Percentiles rank a stretch among this genome's conserved stretches.
phyloP scores from a whole-genome alignment of 2,797 vertebrate genomes.

The Ispidina picta region DNA sequence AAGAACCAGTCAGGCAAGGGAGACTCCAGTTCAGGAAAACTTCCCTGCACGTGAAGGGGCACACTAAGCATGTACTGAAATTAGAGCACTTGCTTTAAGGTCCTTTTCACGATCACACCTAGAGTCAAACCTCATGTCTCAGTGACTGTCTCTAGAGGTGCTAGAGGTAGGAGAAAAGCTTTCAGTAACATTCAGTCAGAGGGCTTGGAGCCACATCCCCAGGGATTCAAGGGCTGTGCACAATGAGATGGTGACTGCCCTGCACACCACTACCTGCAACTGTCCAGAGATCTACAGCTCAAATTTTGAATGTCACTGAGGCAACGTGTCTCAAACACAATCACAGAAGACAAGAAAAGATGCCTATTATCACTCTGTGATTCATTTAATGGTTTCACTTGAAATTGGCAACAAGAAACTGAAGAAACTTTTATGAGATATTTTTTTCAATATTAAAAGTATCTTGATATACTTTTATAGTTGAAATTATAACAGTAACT shows the following conservation, averaged over 20 bases:
- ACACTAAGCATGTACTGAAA: not conserved
- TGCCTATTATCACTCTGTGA: not conserved
- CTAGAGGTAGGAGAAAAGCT: not conserved
- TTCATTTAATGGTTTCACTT: not conserved
- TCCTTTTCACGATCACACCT: not conserved
- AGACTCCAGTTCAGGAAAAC: not conserved
- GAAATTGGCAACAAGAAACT: not conserved
- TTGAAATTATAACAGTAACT: not conserved
- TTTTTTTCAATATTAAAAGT: not conserved
- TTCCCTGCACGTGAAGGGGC: not conserved
- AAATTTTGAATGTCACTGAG: not conserved
- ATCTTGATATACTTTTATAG: not conserved
- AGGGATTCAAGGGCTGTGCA: not conserved
- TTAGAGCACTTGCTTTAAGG: not conserved
- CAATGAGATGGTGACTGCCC: not conserved
- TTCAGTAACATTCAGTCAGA: not conserved
- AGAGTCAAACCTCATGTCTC: not conserved
- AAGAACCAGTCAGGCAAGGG: not conserved
- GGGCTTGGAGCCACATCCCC: not conserved
- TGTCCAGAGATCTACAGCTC: not conserved
- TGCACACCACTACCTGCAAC: not conserved
- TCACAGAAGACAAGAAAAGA: not conserved
- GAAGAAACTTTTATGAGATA: not conserved
- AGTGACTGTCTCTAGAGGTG: not conserved
- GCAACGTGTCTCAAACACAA: not conserved